phyloP scores from a whole-genome alignment of 2,797 vertebrate genomes.

The Cyclopterus lumpus region DNA sequence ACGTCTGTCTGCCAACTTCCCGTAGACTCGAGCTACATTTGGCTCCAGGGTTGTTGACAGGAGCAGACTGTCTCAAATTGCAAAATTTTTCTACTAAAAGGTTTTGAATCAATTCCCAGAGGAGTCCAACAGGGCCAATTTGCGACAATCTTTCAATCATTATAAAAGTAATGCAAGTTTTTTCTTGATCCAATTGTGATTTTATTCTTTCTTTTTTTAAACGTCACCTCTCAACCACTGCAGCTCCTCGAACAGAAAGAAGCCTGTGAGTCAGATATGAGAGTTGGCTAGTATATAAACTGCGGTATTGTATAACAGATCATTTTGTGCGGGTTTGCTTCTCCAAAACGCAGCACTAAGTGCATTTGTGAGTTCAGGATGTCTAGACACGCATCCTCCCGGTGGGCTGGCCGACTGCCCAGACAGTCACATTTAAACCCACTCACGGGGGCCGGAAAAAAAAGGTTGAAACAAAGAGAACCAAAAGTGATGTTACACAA shows the following conservation, averaged over 20 bases:
- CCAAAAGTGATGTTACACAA: not conserved
- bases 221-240: conserved; percentile 8
- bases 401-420: conserved; percentile 31
- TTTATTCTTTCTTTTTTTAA: not conserved
- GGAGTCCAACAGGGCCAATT: not conserved
- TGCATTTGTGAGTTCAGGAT: conserved; percentile 24
- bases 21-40: not conserved
- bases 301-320: conserved; percentile 32
- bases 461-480: not conserved
- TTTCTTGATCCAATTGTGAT: not conserved
- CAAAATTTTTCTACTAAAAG: not conserved
- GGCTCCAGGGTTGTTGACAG: conserved; percentile 8
- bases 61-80: conserved; percentile 2
- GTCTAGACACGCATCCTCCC: conserved; percentile 55
- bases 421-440: conserved; percentile 17
- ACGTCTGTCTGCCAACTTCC: conserved; percentile 8
- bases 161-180: not conserved
- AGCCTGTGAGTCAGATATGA: conserved; percentile 15
- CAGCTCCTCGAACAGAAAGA: conserved; percentile 1
- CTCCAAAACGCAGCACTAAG: conserved; percentile 37
- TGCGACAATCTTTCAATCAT: not conserved
- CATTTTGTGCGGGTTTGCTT: conserved; percentile 35
- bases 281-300: conserved; percentile 26
- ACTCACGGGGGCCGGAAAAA: conserved; percentile 13
- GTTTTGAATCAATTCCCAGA: conserved; percentile 29